Conservation (phyloP, 37 sponge, comb jelly and placozoan genomes). For the Beroe ovata region DNA sequence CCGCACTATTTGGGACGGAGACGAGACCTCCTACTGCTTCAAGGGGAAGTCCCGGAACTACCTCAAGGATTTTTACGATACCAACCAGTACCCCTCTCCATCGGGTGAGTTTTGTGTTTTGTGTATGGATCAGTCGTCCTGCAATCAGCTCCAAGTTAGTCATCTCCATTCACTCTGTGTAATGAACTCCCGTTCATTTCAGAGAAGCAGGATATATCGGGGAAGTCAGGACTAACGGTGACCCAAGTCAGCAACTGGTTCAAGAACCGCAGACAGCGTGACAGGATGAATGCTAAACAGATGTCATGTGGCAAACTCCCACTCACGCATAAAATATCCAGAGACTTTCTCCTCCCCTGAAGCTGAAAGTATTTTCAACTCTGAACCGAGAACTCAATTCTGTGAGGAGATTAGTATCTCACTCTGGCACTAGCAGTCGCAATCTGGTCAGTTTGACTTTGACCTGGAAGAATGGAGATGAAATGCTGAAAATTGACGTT, state of each 20-base stretch:
- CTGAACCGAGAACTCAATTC: too few relatives aligned
- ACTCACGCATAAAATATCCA: too few relatives aligned
- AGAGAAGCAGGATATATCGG: conserved; percentile 49
- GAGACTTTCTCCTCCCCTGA: too few relatives aligned
- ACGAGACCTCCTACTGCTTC: conserved; percentile 48
- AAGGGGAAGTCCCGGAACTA: conserved; percentile 30
- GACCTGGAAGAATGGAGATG: too few relatives aligned
- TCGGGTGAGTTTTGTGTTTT: not conserved
- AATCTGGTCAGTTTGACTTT: too few relatives aligned
- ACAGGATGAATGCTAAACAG: conserved; percentile 53
- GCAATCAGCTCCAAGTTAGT: not conserved
- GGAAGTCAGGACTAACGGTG: conserved; percentile 3
- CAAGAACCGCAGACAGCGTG: conserved; percentile 63
- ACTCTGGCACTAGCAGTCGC: too few relatives aligned
- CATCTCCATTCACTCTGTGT: not conserved
- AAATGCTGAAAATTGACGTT: too few relatives aligned
- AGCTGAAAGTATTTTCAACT: too few relatives aligned
- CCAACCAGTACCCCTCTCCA: conserved; percentile 48
- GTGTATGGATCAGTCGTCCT: not conserved
- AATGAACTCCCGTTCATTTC: not conserved
- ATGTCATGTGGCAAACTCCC: not conserved
- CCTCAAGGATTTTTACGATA: conserved; percentile 42
- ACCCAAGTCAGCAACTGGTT: conserved; percentile 69
- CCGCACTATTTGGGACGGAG: conserved; percentile 61
- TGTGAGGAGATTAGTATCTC: too few relatives aligned